A percentile compares a stretch with the other conserved stretches of the same genome.
Conservation (phyloP, 2,797 vertebrate species). For the Poecilia velifera region DNA sequence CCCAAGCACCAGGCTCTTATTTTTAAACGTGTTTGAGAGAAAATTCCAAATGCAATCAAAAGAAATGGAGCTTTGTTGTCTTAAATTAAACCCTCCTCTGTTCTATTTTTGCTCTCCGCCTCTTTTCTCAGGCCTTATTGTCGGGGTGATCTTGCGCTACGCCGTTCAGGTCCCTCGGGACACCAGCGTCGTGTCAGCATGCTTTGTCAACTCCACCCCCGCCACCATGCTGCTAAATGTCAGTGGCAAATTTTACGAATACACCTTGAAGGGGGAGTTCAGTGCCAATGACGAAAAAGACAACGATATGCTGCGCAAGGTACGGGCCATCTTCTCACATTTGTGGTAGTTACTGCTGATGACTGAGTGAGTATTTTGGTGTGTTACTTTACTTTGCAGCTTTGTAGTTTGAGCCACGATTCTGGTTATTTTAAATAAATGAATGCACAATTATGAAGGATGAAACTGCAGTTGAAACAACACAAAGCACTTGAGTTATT, state of each 20-base stretch:
- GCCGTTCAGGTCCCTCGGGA: conserved; percentile 92
- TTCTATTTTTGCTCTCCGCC: neutral
- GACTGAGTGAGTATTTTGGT: neutral
- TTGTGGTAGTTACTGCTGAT: neutral
- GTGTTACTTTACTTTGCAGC: neutral
- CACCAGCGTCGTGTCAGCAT: conserved; percentile 82
- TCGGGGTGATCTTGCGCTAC: conserved; percentile 92
- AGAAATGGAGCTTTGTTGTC: neutral
- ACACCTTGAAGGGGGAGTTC: conserved; percentile 94
- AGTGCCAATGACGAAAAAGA: conserved; percentile 86
- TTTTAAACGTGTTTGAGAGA: neutral
- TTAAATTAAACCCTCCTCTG: neutral
- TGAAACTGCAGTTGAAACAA: neutral
- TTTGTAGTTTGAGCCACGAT: neutral
- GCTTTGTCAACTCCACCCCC: conserved; percentile 90
- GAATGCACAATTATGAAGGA: neutral
- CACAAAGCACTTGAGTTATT: neutral
- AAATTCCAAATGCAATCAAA: neutral
- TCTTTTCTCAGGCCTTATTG: conserved; percentile 85
- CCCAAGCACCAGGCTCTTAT: neutral
- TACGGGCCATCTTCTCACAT: conserved; percentile 53
- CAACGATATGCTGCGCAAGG: conserved; percentile 98
- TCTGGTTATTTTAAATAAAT: neutral
- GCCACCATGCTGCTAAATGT: conserved; percentile 93
- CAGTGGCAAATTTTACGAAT: conserved; percentile 95